Evolutionary conservation across 2,888 invertebrate genomes (phyloP), one percentile per base, ranked within the genome.

Genomic region (Macrophya annulata): DNA sequence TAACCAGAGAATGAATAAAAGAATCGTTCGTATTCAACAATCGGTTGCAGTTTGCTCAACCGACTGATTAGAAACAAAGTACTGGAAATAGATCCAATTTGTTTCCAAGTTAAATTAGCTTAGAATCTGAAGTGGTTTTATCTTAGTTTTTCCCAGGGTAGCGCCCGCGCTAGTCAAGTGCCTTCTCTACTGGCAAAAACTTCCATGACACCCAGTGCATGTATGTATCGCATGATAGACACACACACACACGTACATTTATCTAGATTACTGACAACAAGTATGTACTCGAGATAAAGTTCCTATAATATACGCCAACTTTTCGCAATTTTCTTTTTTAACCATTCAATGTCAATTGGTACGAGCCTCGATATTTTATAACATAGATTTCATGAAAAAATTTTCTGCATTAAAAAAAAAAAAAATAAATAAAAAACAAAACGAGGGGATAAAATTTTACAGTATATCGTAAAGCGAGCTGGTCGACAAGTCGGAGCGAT

Each of bases 91-190:
- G 71, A 79, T 68, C 43, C 71, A 65, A 85, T 81, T 86, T 76
- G 71, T 65, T 65, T 76, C 83, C n/a, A 85, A 85, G 85, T 86
- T 86, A 87, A 88, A 87, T 87, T 86, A 88, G 86, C 85, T 68
- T 59, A 85, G 86, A 84, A 84, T 86, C 85, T 88, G 85, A 86
- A 90, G 90, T 89, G 88, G 87, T 79, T 87, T 89, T 89, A 89
- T 90, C 88, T 87, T 87, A 76, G 87, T 86, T 88, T 88, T 90
- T 90, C 88, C 88, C 89, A 90, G 87, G 88, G 87, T 85, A 85
- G 86, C 86, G 86, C 86, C 87, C 82, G 65, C 84, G 62, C 84
- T 59, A 51, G 48, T 83, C 83, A 83, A 86, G 87, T 86, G 85
- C 86, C 82, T 85, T 83, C 43, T 65, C 65, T 45, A 68, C 72